These are phyloP conservation scores for Mythimna loreyi DNA, from an alignment of 2,888 invertebrate genomes.

Conservation along the genomic window DNA sequence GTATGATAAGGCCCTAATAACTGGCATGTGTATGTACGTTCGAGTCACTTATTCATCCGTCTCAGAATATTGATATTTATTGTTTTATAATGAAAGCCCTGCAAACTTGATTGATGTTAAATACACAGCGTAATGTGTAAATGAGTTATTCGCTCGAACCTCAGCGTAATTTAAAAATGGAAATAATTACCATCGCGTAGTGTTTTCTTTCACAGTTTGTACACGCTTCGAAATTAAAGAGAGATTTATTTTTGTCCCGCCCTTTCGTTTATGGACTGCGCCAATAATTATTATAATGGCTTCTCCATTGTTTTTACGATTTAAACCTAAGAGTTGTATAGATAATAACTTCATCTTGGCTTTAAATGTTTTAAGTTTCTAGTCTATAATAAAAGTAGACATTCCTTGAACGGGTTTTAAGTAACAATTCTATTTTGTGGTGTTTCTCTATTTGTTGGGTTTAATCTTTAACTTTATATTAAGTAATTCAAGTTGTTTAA, in stretches of 20 bases:
- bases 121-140: conserved; percentile 62
- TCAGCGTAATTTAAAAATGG: conserved; percentile 43
- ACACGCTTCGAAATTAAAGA: conserved; percentile 31
- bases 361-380: not conserved
- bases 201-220: conserved; percentile 28
- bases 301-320: not conserved
- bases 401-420: not conserved
- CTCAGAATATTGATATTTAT: conserved; percentile 55
- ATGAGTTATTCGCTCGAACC: conserved; percentile 51
- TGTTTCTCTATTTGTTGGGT: not conserved
- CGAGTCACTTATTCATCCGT: conserved; percentile 23
- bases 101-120: conserved; percentile 64
- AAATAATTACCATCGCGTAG: conserved; percentile 45
- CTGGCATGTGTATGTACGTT: not conserved
- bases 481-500: not conserved
- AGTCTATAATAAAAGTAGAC: not conserved
- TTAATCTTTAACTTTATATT: not conserved
- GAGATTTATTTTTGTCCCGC: conserved; percentile 42
- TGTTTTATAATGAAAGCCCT: conserved; percentile 66
- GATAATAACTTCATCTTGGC: conserved; percentile 1
- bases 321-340: not conserved
- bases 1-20: no score
- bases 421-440: no score
- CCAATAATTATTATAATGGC: not conserved
- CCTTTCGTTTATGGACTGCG: conserved; percentile 9